Conservation (phyloP, 2,797 vertebrate species). For the Pampus argenteus region DNA sequence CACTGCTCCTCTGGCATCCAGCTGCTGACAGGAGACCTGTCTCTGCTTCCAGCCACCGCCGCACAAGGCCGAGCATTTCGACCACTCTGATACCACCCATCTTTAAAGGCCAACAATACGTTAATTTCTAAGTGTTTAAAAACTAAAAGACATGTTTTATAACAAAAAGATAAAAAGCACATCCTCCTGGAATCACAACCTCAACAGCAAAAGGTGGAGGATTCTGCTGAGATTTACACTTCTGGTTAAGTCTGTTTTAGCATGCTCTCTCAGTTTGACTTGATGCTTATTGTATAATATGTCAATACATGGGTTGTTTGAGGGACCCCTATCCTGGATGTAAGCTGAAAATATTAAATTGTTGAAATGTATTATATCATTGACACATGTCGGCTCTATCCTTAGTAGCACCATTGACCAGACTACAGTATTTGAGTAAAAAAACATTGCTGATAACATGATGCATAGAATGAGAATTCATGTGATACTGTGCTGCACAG, state of each 20-base stretch:
- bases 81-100: conserved; percentile 87
- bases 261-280: background rate
- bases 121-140: background rate
- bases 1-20: conserved; percentile 61
- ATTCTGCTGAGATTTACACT: conserved; percentile 31
- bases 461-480: too few species aligned
- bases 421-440: too few species aligned
- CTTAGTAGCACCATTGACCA: too few species aligned
- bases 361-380: too few species aligned
- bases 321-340: background rate
- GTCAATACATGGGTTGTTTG: background rate
- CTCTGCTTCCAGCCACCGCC: conserved; percentile 85
- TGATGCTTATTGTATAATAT: background rate
- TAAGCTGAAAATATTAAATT: too few species aligned
- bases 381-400: too few species aligned
- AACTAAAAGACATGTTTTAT: background rate
- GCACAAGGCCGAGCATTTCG: conserved; percentile 87
- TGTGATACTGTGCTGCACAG: too few species aligned
- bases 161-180: too few species aligned
- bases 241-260: conserved; percentile 20
- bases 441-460: too few species aligned
- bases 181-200: too few species aligned
- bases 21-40: conserved; percentile 84
- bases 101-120: conserved; percentile 64
- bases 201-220: conserved; percentile 6